A percentile compares a stretch with the other conserved stretches of the same genome.
These are phyloP conservation scores for Microchirus variegatus DNA, from an alignment of 2,797 vertebrate species.

Conservation along the genomic window DNA sequence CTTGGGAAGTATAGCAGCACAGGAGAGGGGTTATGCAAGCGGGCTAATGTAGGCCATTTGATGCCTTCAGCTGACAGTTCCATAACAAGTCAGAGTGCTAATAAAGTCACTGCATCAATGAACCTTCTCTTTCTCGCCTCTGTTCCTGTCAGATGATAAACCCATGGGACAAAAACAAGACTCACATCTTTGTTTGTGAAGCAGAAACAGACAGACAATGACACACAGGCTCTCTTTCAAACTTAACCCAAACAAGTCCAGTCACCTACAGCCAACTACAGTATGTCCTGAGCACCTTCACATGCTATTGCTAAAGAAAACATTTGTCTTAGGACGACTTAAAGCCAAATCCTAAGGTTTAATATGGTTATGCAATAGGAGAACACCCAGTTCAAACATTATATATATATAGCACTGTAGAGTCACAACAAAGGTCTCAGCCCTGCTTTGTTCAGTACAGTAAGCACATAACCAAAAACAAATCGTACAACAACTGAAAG, in stretches of 20 bases:
- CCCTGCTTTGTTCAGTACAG: neutral
- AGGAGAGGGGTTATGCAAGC: slow-evolving; percentile 49
- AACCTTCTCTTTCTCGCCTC: neutral
- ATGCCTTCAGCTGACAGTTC: slow-evolving; percentile 58
- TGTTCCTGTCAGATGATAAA: slow-evolving; percentile 19
- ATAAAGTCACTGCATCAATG: slow-evolving; percentile 37
- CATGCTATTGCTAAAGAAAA: no score
- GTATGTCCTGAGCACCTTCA: no score
- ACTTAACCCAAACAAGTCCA: neutral
- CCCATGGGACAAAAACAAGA: slow-evolving; percentile 10
- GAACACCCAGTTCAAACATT: neutral
- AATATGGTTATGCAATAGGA: neutral
- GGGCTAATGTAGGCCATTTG: slow-evolving; percentile 57
- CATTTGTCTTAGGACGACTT: no score
- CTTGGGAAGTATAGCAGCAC: slow-evolving; percentile 29
- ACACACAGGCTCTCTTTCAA: neutral
- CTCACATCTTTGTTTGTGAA: neutral
- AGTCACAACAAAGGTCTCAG: neutral
- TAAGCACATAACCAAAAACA: no score
- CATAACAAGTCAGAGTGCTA: slow-evolving; percentile 35
- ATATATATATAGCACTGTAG: neutral
- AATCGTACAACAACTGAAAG: no score
- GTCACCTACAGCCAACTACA: no score
- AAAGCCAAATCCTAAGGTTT: neutral
- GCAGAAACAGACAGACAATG: neutral